A percentile compares a stretch with the other conserved stretches of the same genome.
Conservation (phyloP, 2,888 invertebrate species). For the Lasius platythorax region DNA sequence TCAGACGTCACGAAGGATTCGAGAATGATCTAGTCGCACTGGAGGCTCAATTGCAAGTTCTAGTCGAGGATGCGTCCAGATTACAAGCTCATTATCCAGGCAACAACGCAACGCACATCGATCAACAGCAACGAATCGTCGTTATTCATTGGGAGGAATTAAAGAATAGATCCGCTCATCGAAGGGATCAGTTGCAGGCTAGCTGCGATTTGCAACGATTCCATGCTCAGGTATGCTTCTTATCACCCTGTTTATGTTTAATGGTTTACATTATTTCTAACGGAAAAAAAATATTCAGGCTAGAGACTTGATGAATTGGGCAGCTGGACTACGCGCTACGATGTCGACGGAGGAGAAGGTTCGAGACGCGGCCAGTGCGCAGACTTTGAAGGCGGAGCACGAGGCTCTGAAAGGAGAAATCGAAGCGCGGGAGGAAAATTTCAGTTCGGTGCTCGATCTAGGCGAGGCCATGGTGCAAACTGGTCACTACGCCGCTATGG, state of each 20-base stretch:
- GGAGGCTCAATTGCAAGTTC: slow-evolving; percentile 95
- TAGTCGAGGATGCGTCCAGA: slow-evolving; percentile 97
- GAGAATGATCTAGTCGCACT: slow-evolving; percentile 97
- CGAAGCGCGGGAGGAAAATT: slow-evolving; percentile 94
- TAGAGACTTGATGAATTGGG: slow-evolving; percentile 96
- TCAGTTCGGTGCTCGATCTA: slow-evolving; percentile 91
- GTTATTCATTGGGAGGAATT: slow-evolving; percentile 95
- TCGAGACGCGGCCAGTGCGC: slow-evolving; percentile 93
- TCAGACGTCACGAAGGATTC: slow-evolving; percentile 96
- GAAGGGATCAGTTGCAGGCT: slow-evolving; percentile 93
- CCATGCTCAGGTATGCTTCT: slow-evolving; percentile 89
- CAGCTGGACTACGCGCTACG: slow-evolving; percentile 91
- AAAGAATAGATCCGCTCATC: slow-evolving; percentile 93
- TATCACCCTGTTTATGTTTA: not conserved
- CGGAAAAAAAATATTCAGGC: slow-evolving; percentile 86
- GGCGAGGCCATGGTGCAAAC: slow-evolving; percentile 94
- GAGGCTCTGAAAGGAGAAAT: slow-evolving; percentile 94
- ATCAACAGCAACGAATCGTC: slow-evolving; percentile 94
- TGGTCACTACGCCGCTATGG: slow-evolving; percentile 92
- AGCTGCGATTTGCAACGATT: slow-evolving; percentile 96
- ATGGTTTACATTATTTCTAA: not conserved
- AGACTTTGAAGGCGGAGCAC: slow-evolving; percentile 93
- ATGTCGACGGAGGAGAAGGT: slow-evolving; percentile 94
- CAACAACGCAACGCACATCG: slow-evolving; percentile 96
- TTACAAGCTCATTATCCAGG: slow-evolving; percentile 96